Conservation (phyloP, 2,113 vertebrate species). For the Corythoichthys haematopterus region DNA sequence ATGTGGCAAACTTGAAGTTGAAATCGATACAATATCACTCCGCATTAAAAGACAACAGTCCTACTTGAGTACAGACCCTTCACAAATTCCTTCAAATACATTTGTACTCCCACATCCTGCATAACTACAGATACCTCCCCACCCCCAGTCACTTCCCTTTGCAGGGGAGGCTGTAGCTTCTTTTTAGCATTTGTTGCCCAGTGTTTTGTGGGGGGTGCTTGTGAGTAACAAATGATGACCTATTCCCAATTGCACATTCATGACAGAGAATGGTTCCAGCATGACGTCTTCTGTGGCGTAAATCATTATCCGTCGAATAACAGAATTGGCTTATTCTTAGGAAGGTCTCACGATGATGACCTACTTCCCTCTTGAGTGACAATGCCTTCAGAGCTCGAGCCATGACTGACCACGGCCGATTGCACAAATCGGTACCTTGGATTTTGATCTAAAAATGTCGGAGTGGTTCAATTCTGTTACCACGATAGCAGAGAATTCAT, state of each 20-base stretch:
- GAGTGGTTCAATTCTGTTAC: background rate
- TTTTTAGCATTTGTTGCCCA: background rate
- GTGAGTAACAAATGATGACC: background rate
- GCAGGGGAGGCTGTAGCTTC: background rate
- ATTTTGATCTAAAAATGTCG: background rate
- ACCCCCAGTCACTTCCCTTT: background rate
- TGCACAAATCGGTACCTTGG: constrained; percentile 1
- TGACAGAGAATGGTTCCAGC: background rate
- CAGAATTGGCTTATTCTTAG: constrained; percentile 10
- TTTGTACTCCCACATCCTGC: constrained; percentile 4
- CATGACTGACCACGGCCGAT: background rate
- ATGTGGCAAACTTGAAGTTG: background rate
- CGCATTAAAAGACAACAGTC: background rate
- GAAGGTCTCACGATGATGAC: constrained; percentile 21
- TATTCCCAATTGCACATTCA: background rate
- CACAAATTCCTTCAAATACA: background rate
- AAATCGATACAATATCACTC: background rate
- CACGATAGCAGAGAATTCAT: background rate
- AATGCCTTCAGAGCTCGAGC: background rate
- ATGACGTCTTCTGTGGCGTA: background rate
- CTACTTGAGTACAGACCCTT: background rate
- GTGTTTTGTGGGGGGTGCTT: background rate
- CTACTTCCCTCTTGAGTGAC: constrained; percentile 8
- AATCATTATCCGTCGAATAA: constrained; percentile 25
- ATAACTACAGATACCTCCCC: background rate